Conservation (phyloP, 92 coral and sea anemone genomes). For the Palythoa grandiflora region DNA sequence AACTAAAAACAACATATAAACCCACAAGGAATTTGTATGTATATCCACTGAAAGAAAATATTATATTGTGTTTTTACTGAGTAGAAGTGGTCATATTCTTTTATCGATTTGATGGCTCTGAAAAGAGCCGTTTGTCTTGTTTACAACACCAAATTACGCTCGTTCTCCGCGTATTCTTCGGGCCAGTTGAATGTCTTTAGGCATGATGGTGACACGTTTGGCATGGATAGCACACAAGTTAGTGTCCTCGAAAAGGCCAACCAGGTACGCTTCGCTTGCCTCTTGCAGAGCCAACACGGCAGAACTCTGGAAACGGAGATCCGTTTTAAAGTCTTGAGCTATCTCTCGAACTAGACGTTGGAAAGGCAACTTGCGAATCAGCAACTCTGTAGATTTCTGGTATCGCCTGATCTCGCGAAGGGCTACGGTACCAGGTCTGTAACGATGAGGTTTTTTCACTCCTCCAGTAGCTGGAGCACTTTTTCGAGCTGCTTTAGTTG, state of each 20-base stretch:
- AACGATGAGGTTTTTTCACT: constrained; percentile 53
- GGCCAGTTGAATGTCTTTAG: constrained; percentile 41
- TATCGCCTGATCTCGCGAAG: constrained; percentile 86
- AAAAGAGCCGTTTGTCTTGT: constrained; percentile 75
- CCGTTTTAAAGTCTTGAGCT: not conserved
- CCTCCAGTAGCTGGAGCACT: constrained; percentile 99
- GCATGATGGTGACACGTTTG: not conserved
- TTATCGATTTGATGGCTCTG: constrained; percentile 76
- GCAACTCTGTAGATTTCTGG: constrained; percentile 97
- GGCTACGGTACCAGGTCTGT: constrained; percentile 90
- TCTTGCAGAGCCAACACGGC: constrained; percentile 99
- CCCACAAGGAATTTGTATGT: not conserved
- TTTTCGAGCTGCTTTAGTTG: constrained; percentile 84
- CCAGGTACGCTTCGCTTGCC: constrained; percentile 98
- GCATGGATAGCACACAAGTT: not conserved
- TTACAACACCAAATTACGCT: not conserved
- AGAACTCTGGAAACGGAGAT: constrained; percentile 94
- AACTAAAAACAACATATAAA: no score
- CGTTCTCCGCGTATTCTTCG: constrained; percentile 34
- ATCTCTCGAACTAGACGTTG: not conserved
- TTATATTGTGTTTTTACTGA: not conserved
- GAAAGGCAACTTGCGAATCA: constrained; percentile 33
- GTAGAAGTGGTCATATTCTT: no score
- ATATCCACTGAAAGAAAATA: not conserved
- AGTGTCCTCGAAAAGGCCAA: constrained; percentile 59